These are phyloP conservation scores for Gisinianus flammeolus DNA, from an alignment of 2,888 invertebrate species.

Conservation along the genomic window DNA sequence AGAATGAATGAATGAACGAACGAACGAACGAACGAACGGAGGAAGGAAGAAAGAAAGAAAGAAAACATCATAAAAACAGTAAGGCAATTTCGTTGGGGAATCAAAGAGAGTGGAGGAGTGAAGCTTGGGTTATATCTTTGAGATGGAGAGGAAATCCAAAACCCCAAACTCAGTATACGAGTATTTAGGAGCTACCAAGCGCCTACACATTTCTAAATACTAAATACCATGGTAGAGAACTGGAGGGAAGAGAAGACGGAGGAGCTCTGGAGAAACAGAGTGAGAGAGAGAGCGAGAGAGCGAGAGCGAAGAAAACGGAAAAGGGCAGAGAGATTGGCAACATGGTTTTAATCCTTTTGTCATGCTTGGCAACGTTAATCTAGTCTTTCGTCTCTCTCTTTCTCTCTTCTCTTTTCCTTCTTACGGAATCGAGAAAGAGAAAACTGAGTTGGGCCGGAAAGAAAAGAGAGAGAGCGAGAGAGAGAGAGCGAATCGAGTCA, in stretches of 20 bases:
- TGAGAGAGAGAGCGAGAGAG: conserved; percentile 22
- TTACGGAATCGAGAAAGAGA: conserved; percentile 17
- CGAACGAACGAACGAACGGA: too few relatives aligned
- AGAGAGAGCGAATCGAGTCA: not conserved
- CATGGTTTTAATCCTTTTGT: conserved; percentile 52
- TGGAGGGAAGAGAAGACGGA: not conserved
- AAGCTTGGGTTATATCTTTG: too few relatives aligned
- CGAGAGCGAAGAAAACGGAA: conserved; percentile 13
- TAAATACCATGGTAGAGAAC: not conserved
- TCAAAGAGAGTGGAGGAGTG: not conserved
- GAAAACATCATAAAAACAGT: not conserved
- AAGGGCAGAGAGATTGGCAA: conserved; percentile 35
- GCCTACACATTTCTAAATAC: not conserved
- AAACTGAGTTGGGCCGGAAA: conserved; percentile 17
- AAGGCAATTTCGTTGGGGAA: not conserved
- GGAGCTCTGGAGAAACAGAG: conserved; percentile 10
- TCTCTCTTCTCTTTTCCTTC: conserved; percentile 5
- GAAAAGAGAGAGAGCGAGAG: not conserved
- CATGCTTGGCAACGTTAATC: conserved; percentile 50
- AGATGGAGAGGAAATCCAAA: not conserved
- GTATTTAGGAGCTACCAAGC: too few relatives aligned
- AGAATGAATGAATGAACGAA: too few relatives aligned
- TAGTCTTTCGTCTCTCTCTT: conserved; percentile 29
- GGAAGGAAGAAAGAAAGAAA: too few relatives aligned
- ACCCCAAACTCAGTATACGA: too few relatives aligned